A percentile compares a stretch with the other conserved stretches of the same genome.
phyloP scores from a whole-genome alignment of 2,888 invertebrate species.

The Caenorhabditis panamensis region DNA sequence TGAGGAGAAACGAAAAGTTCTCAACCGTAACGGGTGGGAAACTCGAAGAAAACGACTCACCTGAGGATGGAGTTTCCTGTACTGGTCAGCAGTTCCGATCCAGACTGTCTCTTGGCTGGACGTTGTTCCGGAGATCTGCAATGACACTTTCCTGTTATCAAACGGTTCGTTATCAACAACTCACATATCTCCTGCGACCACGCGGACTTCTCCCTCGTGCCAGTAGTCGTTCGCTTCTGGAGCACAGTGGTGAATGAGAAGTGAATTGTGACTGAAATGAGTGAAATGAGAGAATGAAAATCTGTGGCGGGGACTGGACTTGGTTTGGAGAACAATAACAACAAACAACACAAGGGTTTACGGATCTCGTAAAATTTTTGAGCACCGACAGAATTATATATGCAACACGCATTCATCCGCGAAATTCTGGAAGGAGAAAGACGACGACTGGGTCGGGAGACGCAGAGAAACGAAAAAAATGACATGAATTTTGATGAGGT shows the following conservation, averaged over 20 bases:
- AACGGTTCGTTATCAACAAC: neutral
- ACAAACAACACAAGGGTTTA: conserved; percentile 13
- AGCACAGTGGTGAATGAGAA: conserved; percentile 77
- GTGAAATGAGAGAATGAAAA: neutral
- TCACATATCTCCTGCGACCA: conserved; percentile 53
- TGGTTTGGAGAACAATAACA: conserved; percentile 21
- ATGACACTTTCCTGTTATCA: neutral
- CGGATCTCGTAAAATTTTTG: conserved; percentile 12
- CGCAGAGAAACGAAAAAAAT: conserved; percentile 45
- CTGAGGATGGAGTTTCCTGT: conserved; percentile 79
- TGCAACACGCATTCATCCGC: conserved; percentile 61
- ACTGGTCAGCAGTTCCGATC: conserved; percentile 77
- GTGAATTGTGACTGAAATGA: conserved; percentile 69
- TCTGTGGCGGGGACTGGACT: neutral
- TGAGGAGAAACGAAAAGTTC: conserved; percentile 4
- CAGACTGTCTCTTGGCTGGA: conserved; percentile 78
- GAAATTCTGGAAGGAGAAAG: conserved; percentile 53
- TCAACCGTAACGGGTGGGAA: neutral
- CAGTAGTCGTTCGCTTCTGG: conserved; percentile 79
- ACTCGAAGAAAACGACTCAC: conserved; percentile 53
- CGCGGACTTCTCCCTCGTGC: conserved; percentile 72
- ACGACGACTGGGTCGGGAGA: conserved; percentile 18
- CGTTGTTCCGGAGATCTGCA: conserved; percentile 66
- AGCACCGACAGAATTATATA: conserved; percentile 40
- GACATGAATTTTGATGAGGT: conserved; percentile 46